Base-by-base conservation (phyloP, 2,888 invertebrate species). In the Syrista parreyssii region DNA sequence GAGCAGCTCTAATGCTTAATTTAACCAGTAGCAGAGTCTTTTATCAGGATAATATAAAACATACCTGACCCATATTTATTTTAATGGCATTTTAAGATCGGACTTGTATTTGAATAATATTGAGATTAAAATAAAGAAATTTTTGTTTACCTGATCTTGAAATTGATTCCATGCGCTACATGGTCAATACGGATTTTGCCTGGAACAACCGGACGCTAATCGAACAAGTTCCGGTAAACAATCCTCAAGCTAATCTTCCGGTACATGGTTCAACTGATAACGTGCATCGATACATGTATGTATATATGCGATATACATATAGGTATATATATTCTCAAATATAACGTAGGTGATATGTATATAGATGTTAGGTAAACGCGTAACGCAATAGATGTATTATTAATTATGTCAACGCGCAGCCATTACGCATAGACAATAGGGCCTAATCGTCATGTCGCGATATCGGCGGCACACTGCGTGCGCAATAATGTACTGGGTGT, bases 401-500 rank as follows among this genome's bases (percentile, higher is more conserved):
- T 84, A 85, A 84, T 85, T 85, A 83, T 81, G 80, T 78, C 80
- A 78, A 79, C 82, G 81, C 79, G 79, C 75, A 79, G 77, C 83
- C 81, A 85, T 84, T 84, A 83, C 78, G 72, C 69, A 81, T 79
- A 81, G 81, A 85, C 84, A 85, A 85, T 85, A 78, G 80, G 75
- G 34, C 69, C 71, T 82, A 84, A 83, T 82, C 83, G 80, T 77
- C 75, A 33, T 81, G 79, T 79, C 77, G 78, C 36, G 75, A 77
- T 71, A 33, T 55, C 55, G 23, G 55, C 23, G 23, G 55, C 23
- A 23, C 23, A 55, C 55, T 23, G 23, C 55, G 2, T 23, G 55
- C 23, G 23, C 55, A 55, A 55, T 55, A 23, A 55, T 55, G 23
- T 55, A 55, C 55, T 9, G 55, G 55, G 55, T 55, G 55, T 2